Conservation (phyloP, 2,797 vertebrate species). For the Falco peregrinus region DNA sequence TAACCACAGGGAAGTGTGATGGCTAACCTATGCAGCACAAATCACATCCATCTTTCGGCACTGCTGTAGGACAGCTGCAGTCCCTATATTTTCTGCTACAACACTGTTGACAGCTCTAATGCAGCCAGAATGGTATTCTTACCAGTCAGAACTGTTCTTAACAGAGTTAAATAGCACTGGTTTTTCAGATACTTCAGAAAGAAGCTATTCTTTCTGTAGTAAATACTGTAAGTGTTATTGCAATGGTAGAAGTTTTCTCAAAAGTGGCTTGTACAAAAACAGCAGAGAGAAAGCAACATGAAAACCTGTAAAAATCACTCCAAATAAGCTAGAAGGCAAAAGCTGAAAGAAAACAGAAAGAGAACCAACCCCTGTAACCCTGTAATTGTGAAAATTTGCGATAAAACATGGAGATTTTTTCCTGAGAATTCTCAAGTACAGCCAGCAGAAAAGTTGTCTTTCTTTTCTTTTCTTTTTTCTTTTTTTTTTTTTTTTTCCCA, state of each 20-base stretch:
- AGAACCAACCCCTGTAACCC: not conserved
- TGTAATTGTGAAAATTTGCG: not conserved
- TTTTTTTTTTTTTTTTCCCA: not conserved
- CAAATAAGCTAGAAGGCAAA: not conserved
- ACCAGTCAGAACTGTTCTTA: not conserved
- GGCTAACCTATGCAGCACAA: not conserved
- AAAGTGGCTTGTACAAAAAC: not conserved
- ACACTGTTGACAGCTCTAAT: not conserved
- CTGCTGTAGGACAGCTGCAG: not conserved
- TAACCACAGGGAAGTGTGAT: not conserved
- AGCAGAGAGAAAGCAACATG: not conserved
- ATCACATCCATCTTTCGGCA: fast-evolving
- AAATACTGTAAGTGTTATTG: not conserved
- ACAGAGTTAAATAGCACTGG: not conserved
- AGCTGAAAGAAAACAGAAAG: not conserved
- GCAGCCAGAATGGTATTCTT: not conserved
- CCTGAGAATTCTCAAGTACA: not conserved
- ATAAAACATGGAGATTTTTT: not conserved
- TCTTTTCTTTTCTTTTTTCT: not conserved
- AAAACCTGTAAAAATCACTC: not conserved
- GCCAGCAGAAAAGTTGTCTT: not conserved
- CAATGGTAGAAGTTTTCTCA: not conserved
- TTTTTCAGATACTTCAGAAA: not conserved
- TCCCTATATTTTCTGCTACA: not conserved
- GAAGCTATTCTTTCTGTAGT: not conserved